Conservation (phyloP, 2,888 invertebrate species). For the Phaedon cochleariae region DNA sequence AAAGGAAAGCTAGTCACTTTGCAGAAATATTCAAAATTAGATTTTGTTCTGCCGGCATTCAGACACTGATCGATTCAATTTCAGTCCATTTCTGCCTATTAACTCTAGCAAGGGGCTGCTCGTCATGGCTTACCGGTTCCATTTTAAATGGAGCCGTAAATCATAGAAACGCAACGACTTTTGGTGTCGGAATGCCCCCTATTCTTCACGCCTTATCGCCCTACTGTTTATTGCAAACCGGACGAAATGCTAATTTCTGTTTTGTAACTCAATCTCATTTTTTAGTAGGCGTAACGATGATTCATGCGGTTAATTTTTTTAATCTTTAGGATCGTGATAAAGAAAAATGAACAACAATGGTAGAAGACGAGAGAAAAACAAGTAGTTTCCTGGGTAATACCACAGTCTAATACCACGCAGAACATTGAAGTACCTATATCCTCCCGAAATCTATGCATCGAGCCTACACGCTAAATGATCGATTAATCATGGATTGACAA, state of each 20-base stretch:
- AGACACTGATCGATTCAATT: not conserved
- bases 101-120: slow-evolving; percentile 24
- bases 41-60: not conserved
- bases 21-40: no score
- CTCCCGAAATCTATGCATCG: no score
- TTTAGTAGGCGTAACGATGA: not conserved
- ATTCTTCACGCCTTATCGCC: slow-evolving; percentile 43
- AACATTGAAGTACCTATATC: no score
- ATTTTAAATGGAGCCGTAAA: slow-evolving; percentile 57
- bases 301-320: not conserved
- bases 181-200: slow-evolving; percentile 35
- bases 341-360: no score
- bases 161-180: slow-evolving; percentile 49
- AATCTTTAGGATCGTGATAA: no score
- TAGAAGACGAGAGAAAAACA: no score
- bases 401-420: no score
- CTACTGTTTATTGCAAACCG: slow-evolving; percentile 53
- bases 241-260: slow-evolving; percentile 54
- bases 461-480: no score
- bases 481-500: no score
- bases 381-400: no score
- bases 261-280: slow-evolving; percentile 24
- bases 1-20: no score
- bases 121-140: slow-evolving; percentile 57
- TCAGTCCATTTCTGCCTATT: slow-evolving; percentile 29